A percentile compares a stretch with the other conserved stretches of the same genome.
Conservation (phyloP, 1,140 invertebrate species). For the Drosophila sp. region DNA sequence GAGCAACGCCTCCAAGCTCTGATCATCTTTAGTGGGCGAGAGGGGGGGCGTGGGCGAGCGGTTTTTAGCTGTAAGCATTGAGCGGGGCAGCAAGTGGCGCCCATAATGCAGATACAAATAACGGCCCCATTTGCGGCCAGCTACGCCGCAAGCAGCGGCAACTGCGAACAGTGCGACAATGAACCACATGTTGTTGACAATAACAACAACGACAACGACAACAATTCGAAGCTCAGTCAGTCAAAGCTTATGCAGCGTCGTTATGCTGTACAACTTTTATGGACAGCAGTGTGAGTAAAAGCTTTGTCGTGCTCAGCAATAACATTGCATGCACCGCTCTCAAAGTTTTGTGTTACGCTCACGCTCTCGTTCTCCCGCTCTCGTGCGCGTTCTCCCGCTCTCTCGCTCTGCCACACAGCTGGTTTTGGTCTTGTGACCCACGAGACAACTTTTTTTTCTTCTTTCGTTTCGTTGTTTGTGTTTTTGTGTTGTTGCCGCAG, state of each 20-base stretch:
- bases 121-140: conserved; percentile 79
- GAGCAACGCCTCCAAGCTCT: conserved; percentile 77
- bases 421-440: conserved; percentile 71
- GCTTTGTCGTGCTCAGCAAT: conserved; percentile 47
- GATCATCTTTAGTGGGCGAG: conserved; percentile 77
- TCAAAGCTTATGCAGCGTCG: conserved; percentile 37
- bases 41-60: conserved; percentile 79
- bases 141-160: conserved; percentile 62
- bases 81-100: conserved; percentile 75
- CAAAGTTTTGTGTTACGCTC: conserved; percentile 6
- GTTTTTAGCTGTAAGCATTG: conserved; percentile 71
- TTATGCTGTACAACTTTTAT: conserved; percentile 35
- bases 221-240: background rate
- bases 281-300: conserved; percentile 59
- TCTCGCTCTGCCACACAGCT: conserved; percentile 32
- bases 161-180: conserved; percentile 59
- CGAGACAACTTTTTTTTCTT: conserved; percentile 58
- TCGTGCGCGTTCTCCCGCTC: conserved; percentile 26
- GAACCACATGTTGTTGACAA: conserved; percentile 76
- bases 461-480: conserved; percentile 36
- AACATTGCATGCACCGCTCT: conserved; percentile 36
- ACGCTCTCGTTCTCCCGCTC: conserved; percentile 21
- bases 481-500: conserved; percentile 72
- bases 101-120: conserved; percentile 79
- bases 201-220: conserved; percentile 4